Evolutionary conservation across 1,140 invertebrate genomes (phyloP).

Genomic region (Olivierus martensii): DNA sequence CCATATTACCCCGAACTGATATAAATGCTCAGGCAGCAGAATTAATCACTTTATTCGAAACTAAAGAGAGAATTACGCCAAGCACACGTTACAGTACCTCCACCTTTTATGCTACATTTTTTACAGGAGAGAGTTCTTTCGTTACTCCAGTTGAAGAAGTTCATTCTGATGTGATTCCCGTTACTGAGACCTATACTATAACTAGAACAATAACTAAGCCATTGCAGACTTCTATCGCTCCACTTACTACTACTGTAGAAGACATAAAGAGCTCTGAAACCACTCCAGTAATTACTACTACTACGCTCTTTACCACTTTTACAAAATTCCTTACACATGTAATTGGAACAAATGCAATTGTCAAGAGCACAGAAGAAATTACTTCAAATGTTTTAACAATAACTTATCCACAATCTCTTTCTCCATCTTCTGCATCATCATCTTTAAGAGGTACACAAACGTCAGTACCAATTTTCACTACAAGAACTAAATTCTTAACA

Average conservation of each 20-base stretch:
- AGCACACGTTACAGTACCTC: slow-evolving; percentile 19
- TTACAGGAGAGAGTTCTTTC: slow-evolving; percentile 20
- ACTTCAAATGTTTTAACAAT: not conserved
- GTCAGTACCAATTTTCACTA: slow-evolving; percentile 3
- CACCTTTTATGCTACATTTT: slow-evolving; percentile 23
- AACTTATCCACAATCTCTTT: too few relatives aligned
- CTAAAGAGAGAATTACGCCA: slow-evolving; percentile 16
- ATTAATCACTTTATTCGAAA: slow-evolving; percentile 18
- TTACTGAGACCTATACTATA: slow-evolving; percentile 17
- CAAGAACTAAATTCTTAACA: slow-evolving; percentile 18
- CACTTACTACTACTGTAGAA: not conserved
- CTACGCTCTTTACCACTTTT: not conserved
- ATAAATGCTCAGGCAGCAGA: not conserved
- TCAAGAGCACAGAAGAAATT: not conserved
- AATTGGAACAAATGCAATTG: not conserved
- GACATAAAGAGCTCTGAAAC: too few relatives aligned
- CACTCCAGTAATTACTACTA: not conserved
- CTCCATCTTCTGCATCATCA: too few relatives aligned
- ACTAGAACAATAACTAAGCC: slow-evolving; percentile 13
- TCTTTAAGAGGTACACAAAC: too few relatives aligned
- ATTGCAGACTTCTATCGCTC: slow-evolving; percentile 1
- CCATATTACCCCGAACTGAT: not conserved
- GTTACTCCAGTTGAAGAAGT: slow-evolving; percentile 23
- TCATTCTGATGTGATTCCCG: slow-evolving; percentile 18
- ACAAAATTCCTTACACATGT: slow-evolving; percentile 18